Base-by-base conservation (phyloP, 2,888 invertebrate genomes). In the Ichneumoninae sp. region DNA sequence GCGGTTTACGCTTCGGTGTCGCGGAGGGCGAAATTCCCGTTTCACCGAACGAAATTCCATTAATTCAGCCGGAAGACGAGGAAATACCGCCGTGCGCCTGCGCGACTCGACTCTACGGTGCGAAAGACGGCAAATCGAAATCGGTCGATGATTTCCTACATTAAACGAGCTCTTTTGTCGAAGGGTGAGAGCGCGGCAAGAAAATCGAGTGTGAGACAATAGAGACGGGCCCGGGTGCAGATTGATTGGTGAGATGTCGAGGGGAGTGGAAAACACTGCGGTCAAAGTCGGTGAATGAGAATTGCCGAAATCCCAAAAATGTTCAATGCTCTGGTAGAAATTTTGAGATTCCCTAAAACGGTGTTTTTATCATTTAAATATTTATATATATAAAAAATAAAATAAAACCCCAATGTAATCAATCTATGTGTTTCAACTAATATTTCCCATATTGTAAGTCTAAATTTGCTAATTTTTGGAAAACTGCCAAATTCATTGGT, bases 21-120 rank as follows among this genome's bases (percentile, higher is more conserved):
- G 33, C 66, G 36, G 44, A 60, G 70, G 22, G 52, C 52, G 54
- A 57, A 22, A 74, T 65, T 26, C 65, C 65, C 19, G 13, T n/a
- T 60, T 44, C 50, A 19, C 36, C 74, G 52, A 71, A 75, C 57
- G 87, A 87, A 89, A 88, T 87, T 87, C 88, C 87, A 88, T 89
- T 89, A 87, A 88, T 87, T 87, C 79, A 80, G 79, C 84, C 82
- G 87, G 86, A 84, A 84, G 84, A 81, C 70, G 71, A 54, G 82
- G 83, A 83, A 86, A 72, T 75, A 50, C 60, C 10, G 30, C 16
- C 16, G n/a, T 44, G 5, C 60, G 62, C 47, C 19, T 30, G 62
- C n/a, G 16, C 50, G 71, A 36, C 40, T 72, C 19, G 57, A n/a
- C 30, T 40, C 30, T n/a, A 13, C 47, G 22, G 65, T 30, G 54